Percentiles rank a stretch among this genome's conserved stretches.
Conservation (phyloP, 2,113 vertebrate genomes). For the Hippopotamus amphibius region DNA sequence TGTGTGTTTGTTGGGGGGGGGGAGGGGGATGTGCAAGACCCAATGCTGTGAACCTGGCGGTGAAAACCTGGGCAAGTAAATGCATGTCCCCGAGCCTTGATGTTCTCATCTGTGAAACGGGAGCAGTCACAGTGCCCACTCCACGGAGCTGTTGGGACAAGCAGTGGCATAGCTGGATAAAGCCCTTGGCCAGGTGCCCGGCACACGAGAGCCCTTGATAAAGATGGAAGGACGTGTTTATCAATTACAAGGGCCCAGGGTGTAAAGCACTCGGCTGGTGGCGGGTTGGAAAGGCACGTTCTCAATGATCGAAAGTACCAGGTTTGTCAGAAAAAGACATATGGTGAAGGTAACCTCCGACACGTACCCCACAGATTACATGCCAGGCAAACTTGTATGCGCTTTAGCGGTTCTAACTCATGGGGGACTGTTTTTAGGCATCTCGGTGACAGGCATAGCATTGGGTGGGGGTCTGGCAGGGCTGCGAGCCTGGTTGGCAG, state of each 20-base stretch:
- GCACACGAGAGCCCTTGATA: neutral
- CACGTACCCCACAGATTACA: neutral
- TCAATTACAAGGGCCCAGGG: accelerated
- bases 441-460: accelerated
- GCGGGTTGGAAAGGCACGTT: neutral
- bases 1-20: accelerated
- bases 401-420: neutral
- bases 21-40: neutral
- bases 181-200: neutral
- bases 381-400: neutral
- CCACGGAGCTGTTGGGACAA: accelerated
- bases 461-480: accelerated
- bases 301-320: neutral
- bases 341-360: neutral
- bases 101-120: neutral
- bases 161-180: neutral
- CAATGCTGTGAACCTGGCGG: neutral
- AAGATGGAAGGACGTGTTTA: accelerated
- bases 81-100: neutral
- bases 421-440: accelerated
- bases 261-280: too few species aligned
- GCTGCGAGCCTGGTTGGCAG: neutral
- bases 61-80: neutral
- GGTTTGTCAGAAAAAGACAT: neutral
- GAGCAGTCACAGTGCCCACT: neutral